Evolutionary conservation across 1,140 invertebrate species (phyloP), one percentile per base, ranked within the genome.

Genomic region (Conus ventricosus): DNA sequence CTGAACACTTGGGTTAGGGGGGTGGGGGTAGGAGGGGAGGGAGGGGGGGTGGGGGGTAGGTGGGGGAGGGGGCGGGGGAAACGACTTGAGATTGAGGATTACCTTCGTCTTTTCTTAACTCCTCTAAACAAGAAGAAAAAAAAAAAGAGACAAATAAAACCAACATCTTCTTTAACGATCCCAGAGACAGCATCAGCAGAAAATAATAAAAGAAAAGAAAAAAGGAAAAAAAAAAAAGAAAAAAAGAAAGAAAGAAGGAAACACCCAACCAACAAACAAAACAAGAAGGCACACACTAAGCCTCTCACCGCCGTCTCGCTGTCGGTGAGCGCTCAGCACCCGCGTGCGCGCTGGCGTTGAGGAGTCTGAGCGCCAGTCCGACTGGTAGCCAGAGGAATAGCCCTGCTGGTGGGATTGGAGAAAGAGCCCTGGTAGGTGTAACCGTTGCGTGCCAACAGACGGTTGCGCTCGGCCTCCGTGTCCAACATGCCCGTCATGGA

Each of bases 321-420:
- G 89, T 7, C 89, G 90, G 67, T 91, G 91, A 25, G 91, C 92
- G 90, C 92, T 93, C 0, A 92, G 88, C 7, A 88, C 89, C 60
- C 92, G 87, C 60, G 90, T 91, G n/a, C 89, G 90, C 57, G 88
- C 88, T 78, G 91, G 92, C 54, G 92, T 91, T 1, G 89, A 89
- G 55, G 60, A 87, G 88, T 93, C 92, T 25, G 92, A 92, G n/a
- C 90, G 85, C 92, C 92, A 92, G 60, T 93, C 92, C 25, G 85
- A 57, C 54, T 83, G 89, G 27, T 76, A 87, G 85, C 85, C 85
- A 15, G 82, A 84, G 25, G 82, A 84, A 27, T 85, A 71, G 6
- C 23, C 57, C n/a, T 55, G 0, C n/a, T 63, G 84, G 63, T 84
- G 54, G 67, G 17, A 20, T 63, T 63, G 17, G 60, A 11, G 60